Base-by-base conservation (phyloP, 2,797 vertebrate genomes). In the Enoplosus armatus region DNA sequence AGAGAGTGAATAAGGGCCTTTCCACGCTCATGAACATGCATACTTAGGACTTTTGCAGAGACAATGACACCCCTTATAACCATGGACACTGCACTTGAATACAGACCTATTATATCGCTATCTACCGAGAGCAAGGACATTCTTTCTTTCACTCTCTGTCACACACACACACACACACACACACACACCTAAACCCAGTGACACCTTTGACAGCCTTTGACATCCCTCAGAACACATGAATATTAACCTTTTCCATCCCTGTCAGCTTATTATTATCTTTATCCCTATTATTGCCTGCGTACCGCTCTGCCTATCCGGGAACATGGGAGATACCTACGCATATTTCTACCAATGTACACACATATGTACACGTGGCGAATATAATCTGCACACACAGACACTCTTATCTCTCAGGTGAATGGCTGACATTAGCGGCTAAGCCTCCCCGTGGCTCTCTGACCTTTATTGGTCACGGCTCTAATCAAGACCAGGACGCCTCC, bases 351-450 rank as follows among this genome's bases (percentile, higher is more conserved):
- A 72, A 16, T 72, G 29, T 29, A 39, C 31, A 35, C 27, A 58
- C 1, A 18, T 7, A 31, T 10, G 27, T 53, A 50, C 31, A 76
- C 35, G 8, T 58, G 26, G 7, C 24, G 55, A 56, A 70, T 71
- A 39, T 54, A 75, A 75, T 69, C 48, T 53, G 27, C 59, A 55
- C 47, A 54, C 55, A 67, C 53, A 55, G n/a, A n/a, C 31, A 55
- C 31, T 39, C 26, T 74, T 48, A 27, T 67, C 55, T 82, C 79
- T 76, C 78, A 79, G 63, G 58, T 80, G 85, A 85, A 82, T 58
- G 64, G 68, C 65, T 91, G 90, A 90, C 84, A 90, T 90, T 83
- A 84, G 77, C 50, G 1, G 29, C 56, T 84, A 77, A 88, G 83
- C 77, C 79, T 86, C 83, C 82, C 80, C 1, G 64, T 83, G 74